Conservation (phyloP, 1,140 invertebrate genomes). For the Agrypnia vestita region DNA sequence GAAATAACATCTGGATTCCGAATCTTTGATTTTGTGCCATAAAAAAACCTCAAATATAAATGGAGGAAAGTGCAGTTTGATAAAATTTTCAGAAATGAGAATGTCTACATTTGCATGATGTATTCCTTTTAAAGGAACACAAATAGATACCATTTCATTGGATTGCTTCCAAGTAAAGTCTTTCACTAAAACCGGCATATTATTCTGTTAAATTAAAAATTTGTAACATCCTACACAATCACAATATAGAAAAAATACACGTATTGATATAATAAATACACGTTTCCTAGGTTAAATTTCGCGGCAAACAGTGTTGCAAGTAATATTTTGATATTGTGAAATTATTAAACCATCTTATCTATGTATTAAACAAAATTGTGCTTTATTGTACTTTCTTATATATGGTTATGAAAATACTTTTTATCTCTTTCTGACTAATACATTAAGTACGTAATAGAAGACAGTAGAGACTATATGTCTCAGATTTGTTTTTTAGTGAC, state of each 20-base stretch:
- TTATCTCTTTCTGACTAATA: no score
- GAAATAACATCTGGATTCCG: constrained; percentile 75
- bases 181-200: constrained; percentile 82
- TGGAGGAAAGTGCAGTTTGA: constrained; percentile 79
- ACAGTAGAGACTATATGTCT: no score
- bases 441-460: no score
- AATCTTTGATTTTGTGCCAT: constrained; percentile 72
- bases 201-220: constrained; percentile 6
- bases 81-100: constrained; percentile 77
- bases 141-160: constrained; percentile 72
- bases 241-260: constrained; percentile 13
- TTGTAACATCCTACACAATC: background rate
- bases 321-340: no score
- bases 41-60: constrained; percentile 81
- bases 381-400: no score
- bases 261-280: background rate
- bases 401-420: no score
- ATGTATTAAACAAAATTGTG: no score
- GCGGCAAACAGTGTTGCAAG: no score
- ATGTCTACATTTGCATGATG: constrained; percentile 76
- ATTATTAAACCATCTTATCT: no score
- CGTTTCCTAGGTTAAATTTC: constrained; percentile 28
- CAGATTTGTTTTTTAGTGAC: no score
- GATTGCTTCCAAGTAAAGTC: constrained; percentile 82
- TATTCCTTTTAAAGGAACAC: constrained; percentile 73